These are phyloP conservation scores for Subacronicta megacephala DNA, from an alignment of 2,888 invertebrate genomes.

Conservation along the genomic window DNA sequence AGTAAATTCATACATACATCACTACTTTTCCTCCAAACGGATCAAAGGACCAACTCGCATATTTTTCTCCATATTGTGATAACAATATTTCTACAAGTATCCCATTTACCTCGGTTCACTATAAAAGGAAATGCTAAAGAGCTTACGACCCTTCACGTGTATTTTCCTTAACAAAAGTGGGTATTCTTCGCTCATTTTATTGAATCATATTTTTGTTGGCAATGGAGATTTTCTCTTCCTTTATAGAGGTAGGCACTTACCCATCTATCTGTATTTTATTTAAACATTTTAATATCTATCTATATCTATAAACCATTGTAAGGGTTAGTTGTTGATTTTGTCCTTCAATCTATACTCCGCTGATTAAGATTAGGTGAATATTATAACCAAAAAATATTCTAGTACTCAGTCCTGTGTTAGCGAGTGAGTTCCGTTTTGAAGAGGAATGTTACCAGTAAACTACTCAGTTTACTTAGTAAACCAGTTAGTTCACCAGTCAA, in stretches of 20 bases:
- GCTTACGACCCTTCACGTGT: constrained; percentile 25
- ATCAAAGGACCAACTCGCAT: constrained; percentile 24
- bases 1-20: neutral
- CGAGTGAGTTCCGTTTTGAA: no score
- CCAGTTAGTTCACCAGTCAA: no score
- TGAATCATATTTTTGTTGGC: neutral
- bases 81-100: constrained; percentile 34
- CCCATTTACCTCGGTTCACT: constrained; percentile 23
- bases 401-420: no score
- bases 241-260: neutral
- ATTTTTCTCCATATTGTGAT: constrained; percentile 25
- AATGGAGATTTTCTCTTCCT: neutral
- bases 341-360: no score
- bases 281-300: no score
- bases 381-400: no score
- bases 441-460: no score
- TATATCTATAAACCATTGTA: no score
- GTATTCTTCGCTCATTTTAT: constrained; percentile 27
- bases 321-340: no score
- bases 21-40: constrained; percentile 7
- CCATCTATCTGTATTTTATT: no score
- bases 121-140: constrained; percentile 18
- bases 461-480: no score
- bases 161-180: constrained; percentile 18
- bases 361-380: no score